Evolutionary conservation across 2,113 vertebrate genomes (phyloP), one percentile per base, ranked within the genome.

Genomic region (Pseudorhombus dupliciocellatus): DNA sequence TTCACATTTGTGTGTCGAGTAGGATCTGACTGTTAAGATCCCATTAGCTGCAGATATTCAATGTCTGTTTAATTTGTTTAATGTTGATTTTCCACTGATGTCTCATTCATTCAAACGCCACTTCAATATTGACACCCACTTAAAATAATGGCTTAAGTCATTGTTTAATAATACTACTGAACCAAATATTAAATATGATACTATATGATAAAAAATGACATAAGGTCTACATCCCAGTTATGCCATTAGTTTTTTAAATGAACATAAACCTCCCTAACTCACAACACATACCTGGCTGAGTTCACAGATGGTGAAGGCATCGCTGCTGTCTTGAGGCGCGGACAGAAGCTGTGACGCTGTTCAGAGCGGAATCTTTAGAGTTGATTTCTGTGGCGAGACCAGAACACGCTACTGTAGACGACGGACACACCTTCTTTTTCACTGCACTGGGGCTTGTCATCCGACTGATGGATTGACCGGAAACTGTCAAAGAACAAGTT

Each of bases 311-410:
- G 73, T 86, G 86, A 96, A 97, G 0, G 78, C 48, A 42, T 94
- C 94, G 5, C 87, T 90, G 55, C 5, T 1, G 0, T 76, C 75
- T 51, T 91, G 84, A 22, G 84, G 80, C 3, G 95, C 94, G 0
- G 93, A 92, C 52, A 95, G 91, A 72, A 98, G 90, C 86, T 97
- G 96, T 14, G 96, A 96, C 84, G 96, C 95, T 5, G 95, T 95
- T 84, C 94, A 95, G n/a, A 96, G 96, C 26, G 94, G 80, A 73
- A 96, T 93, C 81, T 93, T 92, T 1, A 75, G 69, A 10, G 18
- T 0, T 0, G 66, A 8, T 9, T 28, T 80, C 90, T 90, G 82
- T 25, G 60, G 59, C 4, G 3, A 71, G 6, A 73, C 3, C 57
- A 59, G 4, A 22, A n/a, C n/a, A n/a, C n/a, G n/a, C n/a, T n/a